These are phyloP conservation scores for Buphagus erythrorhynchus DNA, from an alignment of 2,797 vertebrate genomes.

Conservation along the genomic window DNA sequence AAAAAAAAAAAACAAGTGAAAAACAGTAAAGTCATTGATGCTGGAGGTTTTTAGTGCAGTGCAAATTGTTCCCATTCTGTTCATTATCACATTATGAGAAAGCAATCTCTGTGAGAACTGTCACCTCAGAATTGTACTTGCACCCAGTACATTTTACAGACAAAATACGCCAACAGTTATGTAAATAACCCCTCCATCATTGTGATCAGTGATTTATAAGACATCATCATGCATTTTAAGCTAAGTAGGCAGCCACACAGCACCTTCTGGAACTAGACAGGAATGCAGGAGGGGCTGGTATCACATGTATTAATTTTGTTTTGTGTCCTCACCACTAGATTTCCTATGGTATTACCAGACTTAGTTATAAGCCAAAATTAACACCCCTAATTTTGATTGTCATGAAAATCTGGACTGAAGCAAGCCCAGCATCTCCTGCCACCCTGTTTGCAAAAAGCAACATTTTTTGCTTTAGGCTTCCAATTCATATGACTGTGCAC, in stretches of 20 bases:
- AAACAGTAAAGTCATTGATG: not conserved
- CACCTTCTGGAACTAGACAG: not conserved
- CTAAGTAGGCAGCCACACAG: not conserved
- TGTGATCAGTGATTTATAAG: not conserved
- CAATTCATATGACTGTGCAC: accelerated
- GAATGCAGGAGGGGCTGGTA: not conserved
- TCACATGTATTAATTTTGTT: not conserved
- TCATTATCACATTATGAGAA: not conserved
- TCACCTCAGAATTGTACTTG: not conserved
- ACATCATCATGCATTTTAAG: not conserved
- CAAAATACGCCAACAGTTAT: not conserved
- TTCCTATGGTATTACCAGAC: not conserved
- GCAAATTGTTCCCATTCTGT: not conserved
- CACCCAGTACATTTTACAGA: not conserved
- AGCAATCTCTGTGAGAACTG: not conserved
- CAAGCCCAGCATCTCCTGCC: not conserved
- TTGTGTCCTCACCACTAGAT: not conserved
- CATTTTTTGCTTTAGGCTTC: not conserved
- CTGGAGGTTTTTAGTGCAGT: not conserved
- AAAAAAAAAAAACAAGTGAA: not conserved
- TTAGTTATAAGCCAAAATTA: not conserved
- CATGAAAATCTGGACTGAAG: not conserved
- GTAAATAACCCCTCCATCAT: not conserved
- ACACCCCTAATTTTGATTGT: not conserved
- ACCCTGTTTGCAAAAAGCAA: not conserved